These are phyloP conservation scores for Agrenia bidenticulata DNA, from an alignment of 2,888 invertebrate genomes.

Conservation along the genomic window DNA sequence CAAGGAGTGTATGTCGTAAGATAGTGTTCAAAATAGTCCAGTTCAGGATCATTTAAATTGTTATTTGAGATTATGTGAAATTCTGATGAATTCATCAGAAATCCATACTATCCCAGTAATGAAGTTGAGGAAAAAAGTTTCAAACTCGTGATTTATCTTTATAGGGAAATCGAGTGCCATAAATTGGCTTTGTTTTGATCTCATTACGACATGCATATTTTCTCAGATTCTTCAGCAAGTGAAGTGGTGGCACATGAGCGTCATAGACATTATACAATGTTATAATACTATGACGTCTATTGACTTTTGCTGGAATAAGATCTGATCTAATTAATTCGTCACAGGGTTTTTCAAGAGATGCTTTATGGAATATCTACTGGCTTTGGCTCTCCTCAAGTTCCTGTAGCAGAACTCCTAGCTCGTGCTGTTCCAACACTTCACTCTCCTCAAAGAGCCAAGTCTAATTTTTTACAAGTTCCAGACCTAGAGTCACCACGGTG, in stretches of 20 bases:
- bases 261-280: not conserved
- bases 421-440: constrained; percentile 82
- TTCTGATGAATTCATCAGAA: too few relatives aligned
- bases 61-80: too few relatives aligned
- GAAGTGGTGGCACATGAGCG: not conserved
- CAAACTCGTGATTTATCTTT: too few relatives aligned
- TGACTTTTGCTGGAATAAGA: not conserved
- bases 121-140: too few relatives aligned
- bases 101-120: too few relatives aligned
- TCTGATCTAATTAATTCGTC: constrained; percentile 32
- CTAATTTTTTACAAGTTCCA: constrained; percentile 85
- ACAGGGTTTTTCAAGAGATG: constrained; percentile 89
- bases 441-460: constrained; percentile 83
- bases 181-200: too few relatives aligned
- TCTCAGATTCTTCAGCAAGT: too few relatives aligned
- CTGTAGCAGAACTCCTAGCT: constrained; percentile 82
- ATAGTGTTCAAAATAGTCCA: too few relatives aligned
- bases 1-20: too few relatives aligned
- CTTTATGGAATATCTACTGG: constrained; percentile 90
- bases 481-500: constrained; percentile 79
- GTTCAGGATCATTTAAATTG: too few relatives aligned
- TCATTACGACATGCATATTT: too few relatives aligned
- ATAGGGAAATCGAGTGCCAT: too few relatives aligned
- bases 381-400: constrained; percentile 89
- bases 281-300: not conserved